Base-by-base conservation (phyloP, 1,140 invertebrate species). In the Aphaenogaster floridana region DNA sequence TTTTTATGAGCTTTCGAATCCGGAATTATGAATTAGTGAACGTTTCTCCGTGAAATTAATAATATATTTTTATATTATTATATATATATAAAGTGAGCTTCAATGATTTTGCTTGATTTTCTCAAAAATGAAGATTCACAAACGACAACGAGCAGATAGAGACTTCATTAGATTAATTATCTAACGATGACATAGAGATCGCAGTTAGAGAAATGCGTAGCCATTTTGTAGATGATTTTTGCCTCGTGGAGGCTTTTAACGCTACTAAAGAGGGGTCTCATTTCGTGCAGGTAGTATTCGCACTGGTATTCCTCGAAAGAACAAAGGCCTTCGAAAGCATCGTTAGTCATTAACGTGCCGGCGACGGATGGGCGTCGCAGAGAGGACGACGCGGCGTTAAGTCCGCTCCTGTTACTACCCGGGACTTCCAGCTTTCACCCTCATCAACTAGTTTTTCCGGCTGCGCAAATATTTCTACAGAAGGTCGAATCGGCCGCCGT, bases 401-500 rank as follows among this genome's bases (percentile, higher is more conserved):
- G 36, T 84, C 34, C 4, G n/a, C 61, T 85, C 17, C 45, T 68
- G 2, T 79, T 87, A 71, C 57, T 81, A 84, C 42, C 64, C 68
- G 45, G 28, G 68, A 63, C 28, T 66, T 34, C 57, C 64, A 76
- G 13, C 54, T 89, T 87, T 88, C 86, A 89, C 90, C 91, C 85
- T 83, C 89, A 85, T 89, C 89, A 61, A 64, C 45, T n/a, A 83
- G 63, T 87, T 88, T 86, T 77, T 45, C 61, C 52, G 63, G 45
- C 71, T 80, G 74, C 79, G 89, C 84, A 92, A 92, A 92, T 86
- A 92, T 91, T 92, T 89, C 84, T 69, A 21, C 64, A 21, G 71
- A 88, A 89, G 89, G 86, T 89, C 86, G 92, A 89, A 66, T 66
- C 17, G 68, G 48, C 68, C 34, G 79, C 80, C 48, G 71, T 79